Conservation (phyloP, 2,113 vertebrate species). For the Triplophysa rosa region DNA sequence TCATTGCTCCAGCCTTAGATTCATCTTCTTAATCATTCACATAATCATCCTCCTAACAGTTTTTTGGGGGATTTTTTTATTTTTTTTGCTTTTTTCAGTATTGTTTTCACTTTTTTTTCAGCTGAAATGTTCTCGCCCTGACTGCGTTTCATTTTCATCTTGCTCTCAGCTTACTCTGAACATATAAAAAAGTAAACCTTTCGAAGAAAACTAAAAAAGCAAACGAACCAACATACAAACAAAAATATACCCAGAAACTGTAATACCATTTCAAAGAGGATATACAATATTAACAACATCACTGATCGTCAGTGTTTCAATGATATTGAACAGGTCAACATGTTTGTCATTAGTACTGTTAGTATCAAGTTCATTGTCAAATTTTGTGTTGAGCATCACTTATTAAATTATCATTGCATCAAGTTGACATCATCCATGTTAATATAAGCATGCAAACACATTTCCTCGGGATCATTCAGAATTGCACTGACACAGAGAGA, state of each 20-base stretch:
- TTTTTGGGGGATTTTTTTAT: conserved; percentile 17
- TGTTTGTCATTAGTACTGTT: conserved; percentile 72
- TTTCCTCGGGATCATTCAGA: conserved; percentile 72
- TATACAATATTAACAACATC: conserved; percentile 72
- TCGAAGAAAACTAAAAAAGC: conserved; percentile 63
- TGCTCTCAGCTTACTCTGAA: conserved; percentile 59
- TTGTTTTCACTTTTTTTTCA: conserved; percentile 54
- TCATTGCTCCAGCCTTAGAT: conserved; percentile 66
- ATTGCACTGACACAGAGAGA: conserved; percentile 70
- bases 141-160: conserved; percentile 58
- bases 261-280: conserved; percentile 68
- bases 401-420: conserved; percentile 76
- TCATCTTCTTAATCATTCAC: conserved; percentile 59
- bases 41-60: conserved; percentile 34
- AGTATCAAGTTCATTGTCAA: conserved; percentile 72
- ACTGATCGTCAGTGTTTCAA: conserved; percentile 44
- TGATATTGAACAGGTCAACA: conserved; percentile 65
- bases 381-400: conserved; percentile 67
- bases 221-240: conserved; percentile 60
- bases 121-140: conserved; percentile 62
- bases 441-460: conserved; percentile 81
- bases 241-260: conserved; percentile 51
- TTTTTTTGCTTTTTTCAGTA: conserved; percentile 46
- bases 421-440: conserved; percentile 80
- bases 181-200: conserved; percentile 78